Evolutionary conservation across 2,797 vertebrate species (phyloP), one percentile per base, ranked within the genome.

Genomic region (Fundulus diaphanus): DNA sequence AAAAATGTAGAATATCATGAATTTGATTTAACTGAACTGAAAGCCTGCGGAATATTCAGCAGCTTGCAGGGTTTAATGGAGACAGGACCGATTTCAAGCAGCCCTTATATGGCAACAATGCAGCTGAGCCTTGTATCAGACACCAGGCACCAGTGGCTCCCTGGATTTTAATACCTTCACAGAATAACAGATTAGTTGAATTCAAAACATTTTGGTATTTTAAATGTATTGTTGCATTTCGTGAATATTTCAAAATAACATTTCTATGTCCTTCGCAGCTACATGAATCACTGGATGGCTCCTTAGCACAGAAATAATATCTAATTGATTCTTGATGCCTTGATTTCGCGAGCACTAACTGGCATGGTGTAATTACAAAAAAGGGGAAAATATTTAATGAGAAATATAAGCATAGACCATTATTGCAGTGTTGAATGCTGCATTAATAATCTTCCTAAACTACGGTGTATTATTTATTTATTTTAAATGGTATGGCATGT

Each of bases 41-140:
- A 75, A 59, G 13, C 13, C n/a, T 72, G 48, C 18, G 22, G 65
- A 75, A 75, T 57, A 71, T 52, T 77, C 81, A 83, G 57, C 81
- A 68, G 65, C 80, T 81, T 70, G 65, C 37, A 51, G 70, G 37
- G 56, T 68, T n/a, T 83, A 83, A 78, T 77, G 73, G 70, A 90
- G 79, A 70, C 78, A 71, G 87, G 80, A 74, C 77, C 85, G 80
- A 85, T 87, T 79, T 86, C 80, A 69, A 82, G 82, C 89, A 91
- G 78, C 94, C 94, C 95, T 95, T 94, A 44, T 94, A 95, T 90
- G 95, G 94, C 80, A 93, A 92, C 92, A 88, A 74, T 68, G 61
- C 79, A 72, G 87, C 82, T 33, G 84, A 83, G 83, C 71, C 63
- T 54, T 70, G 80, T 85, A 77, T 79, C 84, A 88, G 87, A 89